Evolutionary conservation across 2,888 invertebrate genomes (phyloP).

Genomic region (Aphodius sticticus): DNA sequence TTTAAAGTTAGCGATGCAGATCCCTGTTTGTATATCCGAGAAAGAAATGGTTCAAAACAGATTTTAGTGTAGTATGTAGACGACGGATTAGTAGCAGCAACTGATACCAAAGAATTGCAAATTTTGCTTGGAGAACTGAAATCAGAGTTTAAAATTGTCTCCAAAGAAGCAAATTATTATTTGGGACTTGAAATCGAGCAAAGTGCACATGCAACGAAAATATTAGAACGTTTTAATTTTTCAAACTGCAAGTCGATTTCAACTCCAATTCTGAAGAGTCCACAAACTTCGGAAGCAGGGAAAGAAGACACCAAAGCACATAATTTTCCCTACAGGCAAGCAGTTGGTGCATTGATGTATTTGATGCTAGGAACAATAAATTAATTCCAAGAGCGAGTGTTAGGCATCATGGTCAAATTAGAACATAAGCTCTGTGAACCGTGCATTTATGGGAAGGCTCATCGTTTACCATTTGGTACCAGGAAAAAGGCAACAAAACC

Average conservation of each 20-base stretch:
- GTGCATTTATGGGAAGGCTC: constrained; percentile 48
- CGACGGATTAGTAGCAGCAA: constrained; percentile 47
- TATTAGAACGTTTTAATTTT: not conserved
- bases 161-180: not conserved
- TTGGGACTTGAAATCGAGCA: not conserved
- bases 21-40: constrained; percentile 49
- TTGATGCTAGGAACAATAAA: not conserved
- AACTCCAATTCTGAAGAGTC: not conserved
- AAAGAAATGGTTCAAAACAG: constrained; percentile 43
- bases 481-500: constrained; percentile 41
- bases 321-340: constrained; percentile 10
- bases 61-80: too few species aligned
- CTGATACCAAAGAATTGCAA: constrained; percentile 31
- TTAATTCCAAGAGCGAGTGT: constrained; percentile 44
- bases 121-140: constrained; percentile 25
- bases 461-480: constrained; percentile 46
- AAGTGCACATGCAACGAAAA: not conserved
- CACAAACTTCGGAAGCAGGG: not conserved
- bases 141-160: not conserved
- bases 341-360: not conserved
- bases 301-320: too few species aligned
- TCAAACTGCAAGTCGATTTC: not conserved
- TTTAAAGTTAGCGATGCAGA: constrained; percentile 47
- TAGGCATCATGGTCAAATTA: constrained; percentile 45
- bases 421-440: constrained; percentile 46